Percentiles rank a stretch among this genome's conserved stretches.
Evolutionary conservation across 1,140 invertebrate species (phyloP).

Genomic region (Drosophila navojoa): DNA sequence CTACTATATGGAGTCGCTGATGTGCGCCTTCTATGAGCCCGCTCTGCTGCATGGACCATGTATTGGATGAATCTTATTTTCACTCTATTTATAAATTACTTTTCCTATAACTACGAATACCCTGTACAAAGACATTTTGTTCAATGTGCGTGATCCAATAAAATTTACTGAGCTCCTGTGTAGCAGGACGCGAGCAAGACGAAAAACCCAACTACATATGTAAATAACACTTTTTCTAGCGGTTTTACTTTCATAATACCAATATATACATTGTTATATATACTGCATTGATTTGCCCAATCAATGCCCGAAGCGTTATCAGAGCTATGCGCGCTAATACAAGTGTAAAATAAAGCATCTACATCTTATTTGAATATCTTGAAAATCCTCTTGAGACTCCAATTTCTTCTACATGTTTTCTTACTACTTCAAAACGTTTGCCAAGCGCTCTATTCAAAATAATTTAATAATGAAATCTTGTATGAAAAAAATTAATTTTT

Average conservation of each 20-base stretch:
- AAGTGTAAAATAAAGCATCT: slow-evolving; percentile 66
- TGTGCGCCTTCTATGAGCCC: slow-evolving; percentile 76
- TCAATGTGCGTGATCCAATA: slow-evolving; percentile 65
- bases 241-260: slow-evolving; percentile 11
- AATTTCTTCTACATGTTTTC: slow-evolving; percentile 33
- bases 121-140: slow-evolving; percentile 62
- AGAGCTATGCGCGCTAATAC: slow-evolving; percentile 57
- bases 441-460: neutral
- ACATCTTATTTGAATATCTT: neutral
- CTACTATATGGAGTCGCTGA: slow-evolving; percentile 78
- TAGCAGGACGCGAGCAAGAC: slow-evolving; percentile 47
- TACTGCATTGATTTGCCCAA: slow-evolving; percentile 30
- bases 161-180: slow-evolving; percentile 62
- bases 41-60: slow-evolving; percentile 83
- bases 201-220: slow-evolving; percentile 2
- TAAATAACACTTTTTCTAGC: slow-evolving; percentile 61
- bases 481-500: neutral
- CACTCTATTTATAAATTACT: slow-evolving; percentile 10
- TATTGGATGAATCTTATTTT: slow-evolving; percentile 74
- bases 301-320: slow-evolving; percentile 41
- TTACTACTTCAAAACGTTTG: neutral
- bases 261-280: slow-evolving; percentile 13
- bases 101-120: slow-evolving; percentile 29
- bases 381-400: neutral
- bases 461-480: neutral